Evolutionary conservation across 2,888 invertebrate species (phyloP).

Genomic region (Cataglyphis livida): DNA sequence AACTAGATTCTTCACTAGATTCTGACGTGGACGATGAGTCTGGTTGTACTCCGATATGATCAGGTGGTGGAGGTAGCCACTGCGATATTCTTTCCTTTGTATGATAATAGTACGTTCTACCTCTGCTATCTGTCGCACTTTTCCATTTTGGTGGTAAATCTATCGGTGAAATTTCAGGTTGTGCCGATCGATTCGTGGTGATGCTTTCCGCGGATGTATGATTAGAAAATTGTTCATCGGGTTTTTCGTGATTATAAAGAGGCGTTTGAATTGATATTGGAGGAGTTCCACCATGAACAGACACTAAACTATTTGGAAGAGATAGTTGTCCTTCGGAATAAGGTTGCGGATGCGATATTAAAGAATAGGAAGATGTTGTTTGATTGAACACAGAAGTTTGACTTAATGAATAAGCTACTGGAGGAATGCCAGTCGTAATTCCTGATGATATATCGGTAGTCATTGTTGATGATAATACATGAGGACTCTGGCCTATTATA

Average conservation of each 20-base stretch:
- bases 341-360: constrained; percentile 70
- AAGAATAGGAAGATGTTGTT: constrained; percentile 70
- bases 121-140: constrained; percentile 92
- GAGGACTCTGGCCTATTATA: constrained; percentile 69
- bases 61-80: constrained; percentile 90
- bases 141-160: constrained; percentile 96
- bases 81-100: constrained; percentile 91
- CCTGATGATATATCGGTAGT: constrained; percentile 72
- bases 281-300: constrained; percentile 77
- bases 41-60: constrained; percentile 83
- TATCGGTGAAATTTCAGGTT: constrained; percentile 81
- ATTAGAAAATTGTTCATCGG: constrained; percentile 68
- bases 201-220: constrained; percentile 56
- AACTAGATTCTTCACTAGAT: constrained; percentile 85
- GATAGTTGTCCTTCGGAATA: constrained; percentile 72
- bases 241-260: constrained; percentile 69
- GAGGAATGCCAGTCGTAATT: constrained; percentile 69
- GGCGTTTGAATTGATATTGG: constrained; percentile 71
- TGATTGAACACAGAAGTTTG: constrained; percentile 74
- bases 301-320: constrained; percentile 73
- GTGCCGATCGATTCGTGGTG: constrained; percentile 62
- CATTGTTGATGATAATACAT: constrained; percentile 71
- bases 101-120: constrained; percentile 97
- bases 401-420: constrained; percentile 74
- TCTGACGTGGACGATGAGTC: constrained; percentile 85